phyloP scores from a whole-genome alignment of 2,888 invertebrate species.

The Phortica okadai region DNA sequence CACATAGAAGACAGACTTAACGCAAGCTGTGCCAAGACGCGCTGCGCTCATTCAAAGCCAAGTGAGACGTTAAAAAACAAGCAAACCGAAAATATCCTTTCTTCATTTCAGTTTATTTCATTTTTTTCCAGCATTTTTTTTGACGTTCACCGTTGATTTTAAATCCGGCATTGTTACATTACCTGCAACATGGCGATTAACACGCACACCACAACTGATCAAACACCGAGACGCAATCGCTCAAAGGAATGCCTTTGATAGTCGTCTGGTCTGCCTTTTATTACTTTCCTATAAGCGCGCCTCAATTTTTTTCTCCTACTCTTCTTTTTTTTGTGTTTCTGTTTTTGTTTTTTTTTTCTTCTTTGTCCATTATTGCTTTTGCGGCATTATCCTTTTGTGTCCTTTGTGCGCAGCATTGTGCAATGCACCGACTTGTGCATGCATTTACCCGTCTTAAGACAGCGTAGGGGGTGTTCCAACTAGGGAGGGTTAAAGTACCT shows the following conservation, averaged over 20 bases:
- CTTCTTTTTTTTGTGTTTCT: conserved; percentile 9
- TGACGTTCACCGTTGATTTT: conserved; percentile 35
- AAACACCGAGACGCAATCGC: conserved; percentile 10
- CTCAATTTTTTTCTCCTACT: conserved; percentile 60
- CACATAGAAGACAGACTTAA: conserved; percentile 47
- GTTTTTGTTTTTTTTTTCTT: conserved; percentile 9
- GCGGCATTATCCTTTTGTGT: conserved; percentile 62
- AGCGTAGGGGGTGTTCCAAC: neutral
- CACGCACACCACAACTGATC: conserved; percentile 52
- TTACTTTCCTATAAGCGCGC: conserved; percentile 61
- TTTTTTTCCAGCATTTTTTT: conserved; percentile 20
- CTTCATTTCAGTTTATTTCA: neutral
- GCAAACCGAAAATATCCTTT: conserved; percentile 20
- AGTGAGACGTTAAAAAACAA: conserved; percentile 39
- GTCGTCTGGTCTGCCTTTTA: conserved; percentile 44
- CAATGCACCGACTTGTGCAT: conserved; percentile 69
- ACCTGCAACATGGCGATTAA: conserved; percentile 71
- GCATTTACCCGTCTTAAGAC: conserved; percentile 49
- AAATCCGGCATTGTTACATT: conserved; percentile 64
- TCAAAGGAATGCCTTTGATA: neutral
- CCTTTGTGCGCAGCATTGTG: conserved; percentile 59
- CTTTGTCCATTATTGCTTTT: conserved; percentile 38
- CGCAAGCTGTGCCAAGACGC: conserved; percentile 64
- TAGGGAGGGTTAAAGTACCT: conserved; percentile 1
- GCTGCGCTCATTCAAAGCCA: conserved; percentile 27